Percentiles rank a stretch among this genome's conserved stretches.
These are phyloP conservation scores for Ptilodon capucinus DNA, from an alignment of 2,888 invertebrate species.

Conservation along the genomic window DNA sequence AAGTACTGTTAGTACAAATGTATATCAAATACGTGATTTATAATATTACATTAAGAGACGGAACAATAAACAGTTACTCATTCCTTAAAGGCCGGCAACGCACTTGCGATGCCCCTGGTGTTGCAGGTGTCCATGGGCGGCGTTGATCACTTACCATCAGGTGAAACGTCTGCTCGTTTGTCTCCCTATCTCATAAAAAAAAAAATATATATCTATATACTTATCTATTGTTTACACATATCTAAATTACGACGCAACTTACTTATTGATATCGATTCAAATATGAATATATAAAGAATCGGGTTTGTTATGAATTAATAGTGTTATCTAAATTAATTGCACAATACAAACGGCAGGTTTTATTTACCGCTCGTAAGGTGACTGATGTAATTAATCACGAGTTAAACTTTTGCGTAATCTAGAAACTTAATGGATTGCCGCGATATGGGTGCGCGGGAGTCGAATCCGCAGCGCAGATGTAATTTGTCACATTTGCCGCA, in stretches of 20 bases:
- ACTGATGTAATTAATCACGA: conserved; percentile 28
- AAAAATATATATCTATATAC: too few species aligned
- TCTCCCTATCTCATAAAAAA: too few species aligned
- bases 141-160: too few species aligned
- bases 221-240: background rate
- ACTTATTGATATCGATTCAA: background rate
- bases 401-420: conserved; percentile 21
- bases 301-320: background rate
- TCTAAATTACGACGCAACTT: background rate
- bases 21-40: too few species aligned
- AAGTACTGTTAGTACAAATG: too few species aligned
- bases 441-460: conserved; percentile 1
- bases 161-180: too few species aligned
- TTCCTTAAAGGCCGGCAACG: too few species aligned
- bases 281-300: conserved; percentile 1
- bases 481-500: conserved; percentile 1
- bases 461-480: background rate
- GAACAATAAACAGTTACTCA: too few species aligned
- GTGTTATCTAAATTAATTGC: conserved; percentile 18
- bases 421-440: conserved; percentile 20
- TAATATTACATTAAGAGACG: too few species aligned
- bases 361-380: conserved; percentile 19
- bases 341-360: conserved; percentile 14
- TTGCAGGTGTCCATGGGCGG: too few species aligned
- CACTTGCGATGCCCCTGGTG: too few species aligned